A percentile compares a stretch with the other conserved stretches of the same genome.
phyloP scores from a whole-genome alignment of 2,113 vertebrate genomes.

The Neofelis nebulosa region DNA sequence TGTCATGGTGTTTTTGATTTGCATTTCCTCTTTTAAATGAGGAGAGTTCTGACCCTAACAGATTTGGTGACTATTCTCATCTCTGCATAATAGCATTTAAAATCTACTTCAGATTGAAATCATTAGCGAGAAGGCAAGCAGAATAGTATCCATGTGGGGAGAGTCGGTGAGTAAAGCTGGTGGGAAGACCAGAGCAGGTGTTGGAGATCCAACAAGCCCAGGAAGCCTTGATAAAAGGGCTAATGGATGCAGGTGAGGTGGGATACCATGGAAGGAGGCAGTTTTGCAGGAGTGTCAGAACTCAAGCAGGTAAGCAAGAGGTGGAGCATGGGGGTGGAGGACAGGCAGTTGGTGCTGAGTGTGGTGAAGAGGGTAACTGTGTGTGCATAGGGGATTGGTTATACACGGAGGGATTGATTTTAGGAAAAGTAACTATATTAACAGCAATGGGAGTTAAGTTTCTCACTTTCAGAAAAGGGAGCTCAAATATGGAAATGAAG shows the following conservation, averaged over 20 bases:
- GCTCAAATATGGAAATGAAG: background rate
- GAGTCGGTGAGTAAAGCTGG: background rate
- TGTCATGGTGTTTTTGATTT: background rate
- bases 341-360: background rate
- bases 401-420: background rate
- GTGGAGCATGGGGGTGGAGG: background rate
- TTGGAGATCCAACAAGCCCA: accelerated
- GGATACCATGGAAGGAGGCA: background rate
- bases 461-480: background rate
- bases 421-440: background rate
- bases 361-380: background rate
- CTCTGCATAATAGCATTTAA: background rate
- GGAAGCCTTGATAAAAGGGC: too few relatives aligned
- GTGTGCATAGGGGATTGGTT: background rate
- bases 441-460: background rate
- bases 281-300: background rate
- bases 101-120: background rate
- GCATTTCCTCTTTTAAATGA: background rate
- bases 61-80: background rate
- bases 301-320: background rate
- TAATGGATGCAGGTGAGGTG: background rate
- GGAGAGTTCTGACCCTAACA: background rate
- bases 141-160: background rate
- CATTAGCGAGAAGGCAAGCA: background rate
- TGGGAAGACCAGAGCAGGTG: background rate